Conservation (phyloP, 1,140 invertebrate genomes). For the Nasonia vitripennis region DNA sequence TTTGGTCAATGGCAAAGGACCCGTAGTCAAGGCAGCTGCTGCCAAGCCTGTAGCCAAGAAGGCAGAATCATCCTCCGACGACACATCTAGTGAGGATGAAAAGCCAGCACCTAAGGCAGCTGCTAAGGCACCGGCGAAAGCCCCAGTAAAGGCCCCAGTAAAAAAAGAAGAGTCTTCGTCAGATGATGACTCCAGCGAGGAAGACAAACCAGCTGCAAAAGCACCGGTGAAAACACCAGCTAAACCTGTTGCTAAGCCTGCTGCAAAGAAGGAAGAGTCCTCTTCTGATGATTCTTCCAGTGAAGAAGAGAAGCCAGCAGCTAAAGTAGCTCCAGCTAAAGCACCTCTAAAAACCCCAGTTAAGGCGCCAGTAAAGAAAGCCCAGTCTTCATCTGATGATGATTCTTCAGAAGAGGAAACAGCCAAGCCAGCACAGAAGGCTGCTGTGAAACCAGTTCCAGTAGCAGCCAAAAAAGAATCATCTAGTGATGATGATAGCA, state of each 20-base stretch:
- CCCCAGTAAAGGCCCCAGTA: constrained; percentile 50
- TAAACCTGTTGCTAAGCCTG: constrained; percentile 24
- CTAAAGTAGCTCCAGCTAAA: constrained; percentile 40
- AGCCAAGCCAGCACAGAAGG: constrained; percentile 38
- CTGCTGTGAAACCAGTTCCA: background rate
- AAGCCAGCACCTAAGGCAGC: constrained; percentile 47
- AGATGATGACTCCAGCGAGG: constrained; percentile 62
- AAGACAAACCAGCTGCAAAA: constrained; percentile 55
- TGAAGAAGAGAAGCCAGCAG: constrained; percentile 59
- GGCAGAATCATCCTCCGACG: constrained; percentile 62
- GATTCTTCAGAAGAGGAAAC: constrained; percentile 63
- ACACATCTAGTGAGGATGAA: constrained; percentile 64
- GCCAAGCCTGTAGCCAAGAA: constrained; percentile 56
- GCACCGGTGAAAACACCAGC: constrained; percentile 48
- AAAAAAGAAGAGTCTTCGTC: constrained; percentile 61
- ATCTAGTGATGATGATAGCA: constrained; percentile 58
- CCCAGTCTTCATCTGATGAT: constrained; percentile 60
- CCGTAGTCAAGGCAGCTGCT: constrained; percentile 51
- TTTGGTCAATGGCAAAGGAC: constrained; percentile 53
- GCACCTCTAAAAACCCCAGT: constrained; percentile 56
- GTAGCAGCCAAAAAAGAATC: background rate
- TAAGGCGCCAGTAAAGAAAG: constrained; percentile 56
- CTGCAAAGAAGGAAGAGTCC: constrained; percentile 56
- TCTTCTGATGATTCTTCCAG: constrained; percentile 63
- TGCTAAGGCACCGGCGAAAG: constrained; percentile 53